Evolutionary conservation across 2,888 invertebrate species (phyloP).

Genomic region (Allygus modestus): DNA sequence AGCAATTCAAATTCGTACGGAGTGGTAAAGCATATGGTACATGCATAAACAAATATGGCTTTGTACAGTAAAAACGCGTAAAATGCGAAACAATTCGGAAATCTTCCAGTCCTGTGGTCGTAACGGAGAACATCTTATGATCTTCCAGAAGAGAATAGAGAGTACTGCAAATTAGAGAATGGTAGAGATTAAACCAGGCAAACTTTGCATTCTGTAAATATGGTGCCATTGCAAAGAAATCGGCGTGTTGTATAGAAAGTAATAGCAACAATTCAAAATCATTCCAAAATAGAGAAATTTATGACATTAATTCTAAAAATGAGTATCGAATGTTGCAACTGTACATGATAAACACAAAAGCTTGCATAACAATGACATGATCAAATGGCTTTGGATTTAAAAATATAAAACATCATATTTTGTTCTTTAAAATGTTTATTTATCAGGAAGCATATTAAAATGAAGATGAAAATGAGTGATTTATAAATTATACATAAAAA

Average conservation of each 20-base stretch:
- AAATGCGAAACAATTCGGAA: background rate
- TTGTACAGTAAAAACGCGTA: background rate
- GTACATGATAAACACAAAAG: background rate
- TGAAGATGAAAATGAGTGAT: too few species aligned
- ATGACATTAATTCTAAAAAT: background rate
- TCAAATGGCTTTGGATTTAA: background rate
- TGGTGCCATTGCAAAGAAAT: slow-evolving; percentile 34
- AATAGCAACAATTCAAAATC: slow-evolving; percentile 1
- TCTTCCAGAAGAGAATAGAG: slow-evolving; percentile 75
- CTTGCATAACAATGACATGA: slow-evolving; percentile 9
- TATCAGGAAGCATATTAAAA: too few species aligned
- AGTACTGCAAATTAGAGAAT: slow-evolving; percentile 74
- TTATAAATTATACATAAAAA: too few species aligned
- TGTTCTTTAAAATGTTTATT: too few species aligned
- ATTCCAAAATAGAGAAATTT: background rate
- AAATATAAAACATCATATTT: too few species aligned
- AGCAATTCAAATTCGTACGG: background rate
- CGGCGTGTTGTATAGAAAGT: background rate
- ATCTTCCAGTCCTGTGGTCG: slow-evolving; percentile 12
- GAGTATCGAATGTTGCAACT: background rate
- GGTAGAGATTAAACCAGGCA: slow-evolving; percentile 21
- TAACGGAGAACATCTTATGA: slow-evolving; percentile 71
- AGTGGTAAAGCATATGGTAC: slow-evolving; percentile 19
- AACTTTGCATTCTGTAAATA: background rate
- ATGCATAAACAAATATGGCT: background rate